These are phyloP conservation scores for Oscheius sp. DNA, from an alignment of 2,888 invertebrate genomes.

Conservation along the genomic window DNA sequence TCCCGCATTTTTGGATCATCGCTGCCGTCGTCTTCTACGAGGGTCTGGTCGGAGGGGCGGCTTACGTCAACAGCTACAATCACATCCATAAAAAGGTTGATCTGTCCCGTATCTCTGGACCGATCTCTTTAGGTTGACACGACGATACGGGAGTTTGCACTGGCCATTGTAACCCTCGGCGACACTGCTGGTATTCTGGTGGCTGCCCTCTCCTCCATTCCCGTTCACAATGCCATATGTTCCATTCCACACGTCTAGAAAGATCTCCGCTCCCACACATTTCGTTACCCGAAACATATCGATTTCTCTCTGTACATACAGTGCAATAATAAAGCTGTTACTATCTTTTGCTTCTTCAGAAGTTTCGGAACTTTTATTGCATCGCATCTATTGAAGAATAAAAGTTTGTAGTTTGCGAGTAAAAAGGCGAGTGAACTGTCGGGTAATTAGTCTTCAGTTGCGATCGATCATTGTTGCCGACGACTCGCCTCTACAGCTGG, in stretches of 20 bases:
- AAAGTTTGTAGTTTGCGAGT: too few relatives aligned
- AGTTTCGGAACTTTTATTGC: too few relatives aligned
- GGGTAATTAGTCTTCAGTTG: too few relatives aligned
- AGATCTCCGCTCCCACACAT: conserved; percentile 1
- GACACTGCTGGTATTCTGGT: conserved; percentile 31
- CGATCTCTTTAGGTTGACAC: neutral
- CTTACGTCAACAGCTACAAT: conserved; percentile 34
- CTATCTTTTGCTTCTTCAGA: too few relatives aligned
- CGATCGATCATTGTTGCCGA: too few relatives aligned
- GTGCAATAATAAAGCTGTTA: neutral
- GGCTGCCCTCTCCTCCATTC: conserved; percentile 33
- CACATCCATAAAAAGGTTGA: conserved; percentile 37
- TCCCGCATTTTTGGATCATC: conserved; percentile 30
- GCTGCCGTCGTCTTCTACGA: conserved; percentile 30
- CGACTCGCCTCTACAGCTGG: too few relatives aligned
- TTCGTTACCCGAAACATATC: too few relatives aligned
- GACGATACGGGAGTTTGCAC: conserved; percentile 28
- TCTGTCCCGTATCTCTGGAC: neutral
- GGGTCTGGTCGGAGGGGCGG: conserved; percentile 35
- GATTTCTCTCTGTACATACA: conserved; percentile 13
- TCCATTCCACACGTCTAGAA: conserved; percentile 12
- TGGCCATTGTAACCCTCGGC: conserved; percentile 24
- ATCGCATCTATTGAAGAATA: too few relatives aligned
- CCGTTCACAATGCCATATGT: conserved; percentile 35
- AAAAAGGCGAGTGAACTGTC: too few relatives aligned